A percentile compares a stretch with the other conserved stretches of the same genome.
Conservation (phyloP, 2,888 invertebrate species). For the Nemapogon koenigi region DNA sequence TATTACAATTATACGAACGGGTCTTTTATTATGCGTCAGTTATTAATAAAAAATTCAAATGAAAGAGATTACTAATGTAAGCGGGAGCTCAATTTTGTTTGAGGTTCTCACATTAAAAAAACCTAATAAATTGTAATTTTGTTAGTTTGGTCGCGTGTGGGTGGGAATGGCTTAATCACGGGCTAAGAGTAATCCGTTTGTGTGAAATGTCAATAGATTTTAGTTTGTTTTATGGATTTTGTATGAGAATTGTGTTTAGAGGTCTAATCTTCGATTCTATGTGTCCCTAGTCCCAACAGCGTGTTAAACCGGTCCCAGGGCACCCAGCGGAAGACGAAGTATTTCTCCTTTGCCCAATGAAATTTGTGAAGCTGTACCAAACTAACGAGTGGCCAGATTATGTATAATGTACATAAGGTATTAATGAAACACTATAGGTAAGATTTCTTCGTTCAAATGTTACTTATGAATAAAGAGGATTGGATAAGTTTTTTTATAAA, state of each 20-base stretch:
- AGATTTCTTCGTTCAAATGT: too few relatives aligned
- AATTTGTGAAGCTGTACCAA: too few relatives aligned
- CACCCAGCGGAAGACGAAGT: too few relatives aligned
- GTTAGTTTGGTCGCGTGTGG: slow-evolving; percentile 22
- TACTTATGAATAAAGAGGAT: too few relatives aligned
- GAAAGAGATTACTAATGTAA: slow-evolving; percentile 44
- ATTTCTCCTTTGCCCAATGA: too few relatives aligned
- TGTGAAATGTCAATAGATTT: slow-evolving; percentile 36
- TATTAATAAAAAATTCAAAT: slow-evolving; percentile 63
- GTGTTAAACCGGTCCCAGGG: too few relatives aligned
- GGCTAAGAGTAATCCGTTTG: slow-evolving; percentile 23
- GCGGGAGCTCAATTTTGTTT: slow-evolving; percentile 42
- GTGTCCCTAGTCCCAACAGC: too few relatives aligned
- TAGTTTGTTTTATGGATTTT: neutral
- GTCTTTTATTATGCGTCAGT: slow-evolving; percentile 29
- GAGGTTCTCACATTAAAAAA: slow-evolving; percentile 35
- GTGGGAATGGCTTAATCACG: slow-evolving; percentile 25
- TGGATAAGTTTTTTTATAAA: too few relatives aligned
- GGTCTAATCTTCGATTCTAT: too few relatives aligned
- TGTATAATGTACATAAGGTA: too few relatives aligned
- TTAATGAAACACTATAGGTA: too few relatives aligned
- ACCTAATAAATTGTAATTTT: slow-evolving; percentile 26
- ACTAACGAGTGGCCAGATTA: too few relatives aligned
- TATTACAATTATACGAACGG: slow-evolving; percentile 26
- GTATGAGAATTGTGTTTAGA: neutral